Evolutionary conservation across 2,797 vertebrate species (phyloP).

Genomic region (Craterocephalus amniculus): DNA sequence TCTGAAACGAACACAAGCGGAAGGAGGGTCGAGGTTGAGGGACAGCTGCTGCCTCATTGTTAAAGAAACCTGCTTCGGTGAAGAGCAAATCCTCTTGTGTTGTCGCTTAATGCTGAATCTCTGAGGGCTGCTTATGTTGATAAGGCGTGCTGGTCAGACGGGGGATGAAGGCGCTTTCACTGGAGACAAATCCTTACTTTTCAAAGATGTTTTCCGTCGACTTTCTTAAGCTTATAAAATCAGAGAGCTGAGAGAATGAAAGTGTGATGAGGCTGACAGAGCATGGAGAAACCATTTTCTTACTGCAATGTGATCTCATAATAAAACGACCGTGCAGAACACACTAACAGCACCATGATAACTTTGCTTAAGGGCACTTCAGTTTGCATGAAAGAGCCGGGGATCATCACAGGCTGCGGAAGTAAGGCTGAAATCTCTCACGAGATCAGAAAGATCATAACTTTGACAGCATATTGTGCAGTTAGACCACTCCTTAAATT

Average conservation of each 20-base stretch:
- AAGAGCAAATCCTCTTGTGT: conserved; percentile 53
- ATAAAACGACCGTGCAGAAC: conserved; percentile 44
- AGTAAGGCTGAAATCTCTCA: neutral
- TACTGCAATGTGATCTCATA: conserved; percentile 42
- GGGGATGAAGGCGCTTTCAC: conserved; percentile 35
- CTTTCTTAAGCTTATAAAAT: conserved; percentile 54
- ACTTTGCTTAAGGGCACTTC: conserved; percentile 34
- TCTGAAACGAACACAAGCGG: conserved; percentile 81
- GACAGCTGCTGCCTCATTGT: conserved; percentile 59
- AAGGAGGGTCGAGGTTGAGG: conserved; percentile 50
- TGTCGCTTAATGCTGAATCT: conserved; percentile 46
- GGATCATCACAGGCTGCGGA: neutral
- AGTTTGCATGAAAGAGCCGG: conserved; percentile 11
- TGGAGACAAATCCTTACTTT: conserved; percentile 28
- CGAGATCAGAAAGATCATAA: fast-evolving
- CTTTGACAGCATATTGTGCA: neutral
- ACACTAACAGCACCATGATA: conserved; percentile 17
- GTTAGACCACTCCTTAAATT: neutral
- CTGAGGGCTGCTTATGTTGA: conserved; percentile 53
- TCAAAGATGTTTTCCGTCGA: conserved; percentile 46
- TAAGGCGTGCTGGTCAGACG: conserved; percentile 52
- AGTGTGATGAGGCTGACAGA: conserved; percentile 47
- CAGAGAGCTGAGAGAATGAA: conserved; percentile 61
- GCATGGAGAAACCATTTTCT: conserved; percentile 52
- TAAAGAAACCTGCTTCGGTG: conserved; percentile 45